Conservation (phyloP, 2,113 vertebrate genomes). For the Cygnus atratus region DNA sequence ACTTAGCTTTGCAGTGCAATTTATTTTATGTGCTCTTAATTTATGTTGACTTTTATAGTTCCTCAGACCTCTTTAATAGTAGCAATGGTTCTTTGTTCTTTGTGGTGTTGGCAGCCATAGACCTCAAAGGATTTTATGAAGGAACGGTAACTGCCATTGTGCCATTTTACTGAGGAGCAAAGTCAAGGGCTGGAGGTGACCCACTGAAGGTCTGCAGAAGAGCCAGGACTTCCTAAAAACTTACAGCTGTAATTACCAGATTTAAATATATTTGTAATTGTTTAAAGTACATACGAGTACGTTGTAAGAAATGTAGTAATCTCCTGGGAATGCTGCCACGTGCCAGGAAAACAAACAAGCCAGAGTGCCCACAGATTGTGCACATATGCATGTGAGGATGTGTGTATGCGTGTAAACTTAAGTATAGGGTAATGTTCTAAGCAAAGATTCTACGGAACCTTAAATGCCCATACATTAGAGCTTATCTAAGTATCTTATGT, state of each 20-base stretch:
- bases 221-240: neutral
- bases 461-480: neutral
- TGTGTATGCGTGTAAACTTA: neutral
- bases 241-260: neutral
- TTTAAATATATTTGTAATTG: neutral
- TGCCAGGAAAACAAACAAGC: neutral
- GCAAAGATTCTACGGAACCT: neutral
- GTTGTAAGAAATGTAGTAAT: neutral
- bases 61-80: neutral
- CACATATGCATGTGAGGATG: neutral
- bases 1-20: neutral
- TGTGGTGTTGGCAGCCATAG: neutral
- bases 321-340: neutral
- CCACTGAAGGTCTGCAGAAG: neutral
- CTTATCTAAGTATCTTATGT: accelerated
- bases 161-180: neutral
- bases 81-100: neutral
- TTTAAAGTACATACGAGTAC: neutral
- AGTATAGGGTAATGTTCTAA: neutral
- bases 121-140: neutral
- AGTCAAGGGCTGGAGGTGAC: neutral
- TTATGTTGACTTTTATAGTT: constrained; percentile 8
- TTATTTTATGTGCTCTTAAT: neutral
- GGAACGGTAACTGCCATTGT: neutral
- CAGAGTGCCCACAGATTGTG: no score